phyloP scores from a whole-genome alignment of 2,113 vertebrate genomes.

The Puffinus mauretanicus region DNA sequence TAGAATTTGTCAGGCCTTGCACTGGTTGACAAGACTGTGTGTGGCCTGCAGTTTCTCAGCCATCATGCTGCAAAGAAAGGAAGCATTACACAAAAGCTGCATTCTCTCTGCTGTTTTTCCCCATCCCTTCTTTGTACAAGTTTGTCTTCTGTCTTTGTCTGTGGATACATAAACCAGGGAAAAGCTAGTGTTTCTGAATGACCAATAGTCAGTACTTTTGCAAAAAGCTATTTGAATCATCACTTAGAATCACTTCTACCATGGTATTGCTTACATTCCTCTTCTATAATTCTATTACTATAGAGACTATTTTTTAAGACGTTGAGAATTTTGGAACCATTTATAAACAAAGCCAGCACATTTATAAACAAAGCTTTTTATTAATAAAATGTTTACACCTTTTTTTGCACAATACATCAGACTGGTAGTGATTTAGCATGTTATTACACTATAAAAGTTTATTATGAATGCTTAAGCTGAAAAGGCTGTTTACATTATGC shows the following conservation, averaged over 20 bases:
- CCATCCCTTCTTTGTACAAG: background rate
- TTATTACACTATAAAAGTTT: constrained; percentile 68
- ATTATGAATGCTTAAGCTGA: constrained; percentile 62
- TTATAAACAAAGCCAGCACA: background rate
- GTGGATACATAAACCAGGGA: background rate
- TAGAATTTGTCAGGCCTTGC: background rate
- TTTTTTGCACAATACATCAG: constrained; percentile 79
- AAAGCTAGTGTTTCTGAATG: background rate
- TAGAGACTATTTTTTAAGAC: background rate
- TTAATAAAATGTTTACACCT: constrained; percentile 86
- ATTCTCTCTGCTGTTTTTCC: background rate
- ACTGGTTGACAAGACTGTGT: background rate
- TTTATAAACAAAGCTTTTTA: constrained; percentile 80
- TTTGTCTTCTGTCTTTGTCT: background rate
- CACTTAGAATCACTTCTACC: background rate
- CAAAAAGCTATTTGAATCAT: background rate
- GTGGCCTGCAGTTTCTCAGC: constrained; percentile 23
- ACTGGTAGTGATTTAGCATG: constrained; percentile 66
- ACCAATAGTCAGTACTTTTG: background rate
- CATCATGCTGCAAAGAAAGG: background rate
- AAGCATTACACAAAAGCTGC: constrained; percentile 15
- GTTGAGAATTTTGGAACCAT: background rate
- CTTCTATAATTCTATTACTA: background rate
- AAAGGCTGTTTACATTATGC: constrained; percentile 55
- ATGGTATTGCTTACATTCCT: background rate